Evolutionary conservation across 2,113 vertebrate genomes (phyloP), one percentile per base, ranked within the genome.

Genomic region (Indicator maculatus): DNA sequence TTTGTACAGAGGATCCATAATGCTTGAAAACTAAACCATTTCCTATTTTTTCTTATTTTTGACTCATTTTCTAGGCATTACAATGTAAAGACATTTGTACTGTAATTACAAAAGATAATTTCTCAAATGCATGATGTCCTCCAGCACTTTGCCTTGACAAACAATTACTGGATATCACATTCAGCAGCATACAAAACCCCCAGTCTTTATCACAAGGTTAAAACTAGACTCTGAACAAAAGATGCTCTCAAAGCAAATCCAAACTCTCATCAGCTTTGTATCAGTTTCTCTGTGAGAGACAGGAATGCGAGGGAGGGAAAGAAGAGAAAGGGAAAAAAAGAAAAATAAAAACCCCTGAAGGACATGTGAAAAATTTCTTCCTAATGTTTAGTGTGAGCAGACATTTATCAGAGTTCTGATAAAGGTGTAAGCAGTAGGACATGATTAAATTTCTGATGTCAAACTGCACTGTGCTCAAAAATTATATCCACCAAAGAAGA

Each of bases 221-320:
- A 98, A 98, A 97, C 97, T 97, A 97, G 94, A 94, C 88, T 96
- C 95, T 67, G 95, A 98, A 98, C 97, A 98, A 97, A 97, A 96
- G 96, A 93, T 85, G 89, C 90, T 97, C 98, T 97, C 95, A 96
- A 83, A 96, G 93, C 95, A 93, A 95, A 96, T 95, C 93, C 93
- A 93, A 97, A 97, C 95, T 94, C 95, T 93, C 91, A 88, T 94
- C 95, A 94, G 93, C 88, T 97, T 95, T 95, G 67, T 88, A 94
- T 86, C 76, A 94, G 85, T 89, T 95, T 96, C 93, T 95, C 94
- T 82, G 59, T 39, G 82, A 92, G 52, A 91, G 36, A 88, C 63
- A 86, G 26, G 3, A 15, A 94, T 93, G 76, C 1, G 3, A 93
- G 71, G 17, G 75, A 93, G 50, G 55, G 55, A 87, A 50, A 89